Conservation (phyloP, 2,888 invertebrate species). For the Anorthoa munda region DNA sequence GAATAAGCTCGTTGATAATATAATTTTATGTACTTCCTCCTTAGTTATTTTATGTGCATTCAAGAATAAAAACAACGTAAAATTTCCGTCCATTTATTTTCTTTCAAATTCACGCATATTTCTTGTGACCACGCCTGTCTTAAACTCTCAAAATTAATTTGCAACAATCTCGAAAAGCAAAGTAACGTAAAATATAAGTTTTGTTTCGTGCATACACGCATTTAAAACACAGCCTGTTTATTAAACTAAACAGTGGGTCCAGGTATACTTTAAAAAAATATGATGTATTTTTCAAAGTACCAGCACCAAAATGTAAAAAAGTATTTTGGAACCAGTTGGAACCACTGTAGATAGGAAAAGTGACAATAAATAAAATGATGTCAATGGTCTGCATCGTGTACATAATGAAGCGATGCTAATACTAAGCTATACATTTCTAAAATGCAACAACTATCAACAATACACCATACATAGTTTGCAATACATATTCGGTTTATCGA, state of each 20-base stretch:
- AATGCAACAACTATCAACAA: conserved; percentile 40
- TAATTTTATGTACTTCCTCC: neutral
- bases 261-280: neutral
- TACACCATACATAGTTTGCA: conserved; percentile 1
- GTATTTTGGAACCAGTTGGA: neutral
- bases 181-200: neutral
- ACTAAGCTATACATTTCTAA: conserved; percentile 41
- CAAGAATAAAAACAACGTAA: conserved; percentile 31
- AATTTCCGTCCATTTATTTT: conserved; percentile 43
- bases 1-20: neutral
- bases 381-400: neutral
- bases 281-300: neutral
- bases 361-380: neutral
- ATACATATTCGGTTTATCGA: conserved; percentile 45
- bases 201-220: no score
- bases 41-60: conserved; percentile 8
- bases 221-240: conserved; percentile 36
- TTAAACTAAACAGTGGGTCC: conserved; percentile 5
- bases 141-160: neutral
- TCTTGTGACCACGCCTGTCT: neutral
- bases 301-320: neutral
- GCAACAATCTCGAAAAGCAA: neutral
- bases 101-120: neutral
- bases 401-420: neutral
- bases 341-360: neutral